Evolutionary conservation across 1,140 invertebrate species (phyloP).

Genomic region (Anastrepha obliqua): DNA sequence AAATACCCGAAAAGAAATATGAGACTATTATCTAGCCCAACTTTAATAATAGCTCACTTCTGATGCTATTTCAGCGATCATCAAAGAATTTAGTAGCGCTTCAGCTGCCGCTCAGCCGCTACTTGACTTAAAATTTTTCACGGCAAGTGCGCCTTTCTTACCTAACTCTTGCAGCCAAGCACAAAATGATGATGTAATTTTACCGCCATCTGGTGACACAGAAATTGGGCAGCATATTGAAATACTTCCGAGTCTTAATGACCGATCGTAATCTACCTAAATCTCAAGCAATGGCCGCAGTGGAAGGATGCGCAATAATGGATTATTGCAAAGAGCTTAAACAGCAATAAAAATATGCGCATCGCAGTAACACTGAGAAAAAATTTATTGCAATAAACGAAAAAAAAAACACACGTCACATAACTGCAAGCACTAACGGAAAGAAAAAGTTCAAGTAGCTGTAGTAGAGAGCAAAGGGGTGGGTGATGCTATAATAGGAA

Average conservation of each 20-base stretch:
- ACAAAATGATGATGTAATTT: too few species aligned
- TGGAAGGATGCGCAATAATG: not conserved
- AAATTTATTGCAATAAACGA: too few species aligned
- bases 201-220: not conserved
- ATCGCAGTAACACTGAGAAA: not conserved
- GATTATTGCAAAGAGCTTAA: constrained; percentile 3
- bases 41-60: too few species aligned
- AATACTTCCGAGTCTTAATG: constrained; percentile 11
- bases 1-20: too few species aligned
- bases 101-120: too few species aligned
- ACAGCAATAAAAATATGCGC: constrained; percentile 9
- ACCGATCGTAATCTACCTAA: not conserved
- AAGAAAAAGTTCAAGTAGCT: too few species aligned
- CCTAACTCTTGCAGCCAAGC: too few species aligned
- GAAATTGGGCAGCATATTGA: constrained; percentile 16
- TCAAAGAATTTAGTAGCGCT: too few species aligned
- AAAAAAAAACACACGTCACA: not conserved
- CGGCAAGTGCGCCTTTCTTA: too few species aligned
- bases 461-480: not conserved
- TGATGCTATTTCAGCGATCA: too few species aligned
- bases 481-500: not conserved
- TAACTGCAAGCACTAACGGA: not conserved
- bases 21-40: too few species aligned
- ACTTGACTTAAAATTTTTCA: too few species aligned
- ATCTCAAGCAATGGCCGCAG: not conserved